Evolutionary conservation across 2,797 vertebrate genomes (phyloP).

Genomic region (Anableps anableps): DNA sequence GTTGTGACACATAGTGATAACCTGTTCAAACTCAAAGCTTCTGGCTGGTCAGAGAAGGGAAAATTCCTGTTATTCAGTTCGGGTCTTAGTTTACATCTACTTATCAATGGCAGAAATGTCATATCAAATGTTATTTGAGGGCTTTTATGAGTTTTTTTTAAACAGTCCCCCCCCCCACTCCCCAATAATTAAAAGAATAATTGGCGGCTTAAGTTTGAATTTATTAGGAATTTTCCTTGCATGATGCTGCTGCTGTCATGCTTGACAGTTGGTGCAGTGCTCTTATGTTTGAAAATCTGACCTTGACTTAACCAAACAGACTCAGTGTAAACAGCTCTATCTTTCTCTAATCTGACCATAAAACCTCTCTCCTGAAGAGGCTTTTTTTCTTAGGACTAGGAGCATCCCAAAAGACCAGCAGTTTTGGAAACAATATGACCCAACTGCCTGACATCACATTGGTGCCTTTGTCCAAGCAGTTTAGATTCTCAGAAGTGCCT

Average conservation of each 20-base stretch:
- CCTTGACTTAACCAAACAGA: not conserved
- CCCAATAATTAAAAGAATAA: too few species aligned
- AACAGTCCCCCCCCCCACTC: too few species aligned
- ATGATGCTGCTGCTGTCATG: not conserved
- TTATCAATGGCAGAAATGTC: not conserved
- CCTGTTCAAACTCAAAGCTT: slow-evolving; percentile 10
- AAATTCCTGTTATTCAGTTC: not conserved
- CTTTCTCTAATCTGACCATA: not conserved
- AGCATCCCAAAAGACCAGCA: not conserved
- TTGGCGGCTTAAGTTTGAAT: not conserved
- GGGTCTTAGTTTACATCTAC: not conserved
- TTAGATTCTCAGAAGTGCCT: not conserved
- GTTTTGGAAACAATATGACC: not conserved
- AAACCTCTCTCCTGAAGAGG: not conserved
- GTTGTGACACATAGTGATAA: slow-evolving; percentile 24
- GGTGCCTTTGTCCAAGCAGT: not conserved
- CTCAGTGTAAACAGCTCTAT: not conserved
- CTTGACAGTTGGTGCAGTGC: not conserved
- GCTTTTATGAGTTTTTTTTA: not conserved
- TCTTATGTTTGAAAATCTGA: not conserved
- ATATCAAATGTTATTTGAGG: not conserved
- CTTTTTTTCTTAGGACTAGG: not conserved
- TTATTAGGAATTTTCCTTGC: not conserved
- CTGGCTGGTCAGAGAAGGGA: slow-evolving; percentile 10
- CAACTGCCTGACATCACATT: not conserved